Evolutionary conservation across 2,888 invertebrate species (phyloP), one percentile per base, ranked within the genome.

Genomic region (Orthosia incerta): DNA sequence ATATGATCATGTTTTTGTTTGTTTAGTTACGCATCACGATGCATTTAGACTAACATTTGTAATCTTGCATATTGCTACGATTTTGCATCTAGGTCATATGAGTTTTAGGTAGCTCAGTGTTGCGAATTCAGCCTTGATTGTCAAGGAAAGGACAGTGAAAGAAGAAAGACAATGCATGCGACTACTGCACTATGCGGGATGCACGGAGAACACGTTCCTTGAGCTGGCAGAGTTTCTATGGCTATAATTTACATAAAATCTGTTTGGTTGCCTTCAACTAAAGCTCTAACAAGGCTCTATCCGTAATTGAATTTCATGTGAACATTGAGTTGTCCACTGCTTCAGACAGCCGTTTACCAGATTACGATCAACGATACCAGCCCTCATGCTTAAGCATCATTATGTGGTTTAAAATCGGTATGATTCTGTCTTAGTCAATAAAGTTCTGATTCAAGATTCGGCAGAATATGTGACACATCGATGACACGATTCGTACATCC

Each of bases 81-180:
- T 55, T 50, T 26, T 48, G 23, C 2, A 39, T n/a, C 46, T 31
- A 23, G 1, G 16, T 72, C 23, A 7, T 16, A 4, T 9, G 9
- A 3, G 48, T 56, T 53, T 60, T 18, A 12, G 45, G 18, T 53
- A 72, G 51, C 51, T 60, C 45, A 74, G 60, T 31, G 26, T 51
- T 70, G 45, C 12, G 7, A n/a, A 23, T 9, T 31, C 31, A 3
- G n/a, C 39, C 9, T 39, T 13, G 0, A n/a, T n/a, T 12, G 39
- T n/a, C n/a, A 59, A 39, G n/a, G 7, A 2, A 18, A 59, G 18
- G 57, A 59, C n/a, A n/a, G n/a, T 5, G 39, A 39, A 57, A 26
- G 12, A 18, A 4, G 18, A 26, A 16, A 9, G 56, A 56, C 7
- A 56, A 57, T 39, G 39, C 39, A 39, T 4, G 9, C 31, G 26